These are phyloP conservation scores for Equus quagga DNA, from an alignment of 2,113 vertebrate genomes.

Conservation along the genomic window DNA sequence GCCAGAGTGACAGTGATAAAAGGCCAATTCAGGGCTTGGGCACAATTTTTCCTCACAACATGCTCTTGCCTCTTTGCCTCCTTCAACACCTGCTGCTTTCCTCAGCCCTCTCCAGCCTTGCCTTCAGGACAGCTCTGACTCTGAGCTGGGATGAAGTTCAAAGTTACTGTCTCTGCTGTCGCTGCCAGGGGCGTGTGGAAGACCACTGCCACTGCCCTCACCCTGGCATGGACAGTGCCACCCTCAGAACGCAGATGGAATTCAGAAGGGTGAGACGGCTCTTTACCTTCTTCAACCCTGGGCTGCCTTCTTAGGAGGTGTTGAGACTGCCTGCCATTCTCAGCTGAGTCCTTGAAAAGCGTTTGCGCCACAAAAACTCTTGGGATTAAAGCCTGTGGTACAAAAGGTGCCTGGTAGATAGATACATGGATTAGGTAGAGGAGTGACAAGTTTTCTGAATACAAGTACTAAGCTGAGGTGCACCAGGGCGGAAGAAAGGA, in stretches of 20 bases:
- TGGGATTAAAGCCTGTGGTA: not conserved
- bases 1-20: slow-evolving; percentile 61
- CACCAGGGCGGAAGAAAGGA: not conserved
- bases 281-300: not conserved
- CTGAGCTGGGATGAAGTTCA: slow-evolving; percentile 50
- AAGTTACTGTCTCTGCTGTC: not conserved
- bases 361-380: not conserved
- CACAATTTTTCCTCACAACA: slow-evolving; percentile 76
- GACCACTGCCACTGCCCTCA: not conserved
- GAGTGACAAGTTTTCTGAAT: not conserved
- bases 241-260: not conserved
- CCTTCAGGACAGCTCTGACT: slow-evolving; percentile 22
- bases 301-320: not conserved
- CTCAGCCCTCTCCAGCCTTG: not conserved
- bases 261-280: not conserved
- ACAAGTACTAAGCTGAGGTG: not conserved
- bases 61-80: slow-evolving; percentile 67
- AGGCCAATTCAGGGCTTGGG: slow-evolving; percentile 65
- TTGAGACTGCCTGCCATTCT: not conserved
- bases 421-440: not conserved
- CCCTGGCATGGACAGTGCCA: not conserved
- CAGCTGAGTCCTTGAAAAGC: not conserved
- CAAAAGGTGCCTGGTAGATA: not conserved
- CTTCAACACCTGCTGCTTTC: slow-evolving; percentile 68
- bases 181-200: not conserved